Evolutionary conservation across 2,888 invertebrate genomes (phyloP), one percentile per base, ranked within the genome.

Genomic region (Antheraea assamensis): DNA sequence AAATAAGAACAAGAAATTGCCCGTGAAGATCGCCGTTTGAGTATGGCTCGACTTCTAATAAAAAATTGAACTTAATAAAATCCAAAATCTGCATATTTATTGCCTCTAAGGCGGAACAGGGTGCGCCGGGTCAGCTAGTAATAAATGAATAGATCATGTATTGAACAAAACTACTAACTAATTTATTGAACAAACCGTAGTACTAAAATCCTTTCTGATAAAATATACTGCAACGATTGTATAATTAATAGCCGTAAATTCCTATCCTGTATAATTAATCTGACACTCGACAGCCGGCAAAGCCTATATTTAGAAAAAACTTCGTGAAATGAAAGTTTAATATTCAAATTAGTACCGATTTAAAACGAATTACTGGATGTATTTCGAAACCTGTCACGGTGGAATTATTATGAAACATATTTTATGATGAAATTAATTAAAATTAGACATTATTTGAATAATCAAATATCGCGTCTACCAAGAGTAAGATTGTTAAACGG

Each of bases 401-500:
- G 58, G 27, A 10, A 58, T 70, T 70, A 42, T 55, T 21, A 31
- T 58, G 42, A 27, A 24, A 52, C 8, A 27, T n/a, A n/a, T 27
- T 21, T 52, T 35, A 58, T 70, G 70, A 58, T n/a, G 30, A 64
- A 30, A 64, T 58, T 58, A 58, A 73, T 42, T 42, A 47, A 70
- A 75, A 76, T 79, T 76, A 76, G 71, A 74, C 77, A 83, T 82
- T 84, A 84, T 83, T 77, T 78, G 81, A 80, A 83, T 85, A 86
- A 86, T 86, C 81, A 82, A 86, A 84, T 84, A 83, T 79, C 77
- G 80, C 83, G 77, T 85, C 85, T 85, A 83, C 82, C 77, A 78
- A 85, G 81, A 81, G 80, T 78, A 82, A 84, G 83, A 86, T 86
- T 85, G 81, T 82, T 81, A 84, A 86, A 85, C 86, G 81, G 82